phyloP scores from a whole-genome alignment of 2,113 vertebrate genomes.

The Leucoraja erinaceus region DNA sequence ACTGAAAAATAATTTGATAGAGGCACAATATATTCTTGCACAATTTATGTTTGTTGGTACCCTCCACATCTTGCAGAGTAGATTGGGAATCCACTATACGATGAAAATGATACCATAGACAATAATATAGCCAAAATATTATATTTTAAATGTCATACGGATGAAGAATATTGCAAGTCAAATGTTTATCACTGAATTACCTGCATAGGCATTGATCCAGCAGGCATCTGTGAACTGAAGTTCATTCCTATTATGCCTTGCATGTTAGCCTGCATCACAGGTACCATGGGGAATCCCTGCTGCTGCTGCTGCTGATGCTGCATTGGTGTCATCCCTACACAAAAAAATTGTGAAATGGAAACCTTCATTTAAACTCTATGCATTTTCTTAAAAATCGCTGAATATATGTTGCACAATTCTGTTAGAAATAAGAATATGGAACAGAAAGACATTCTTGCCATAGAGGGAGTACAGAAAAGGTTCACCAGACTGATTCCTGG shows the following conservation, averaged over 20 bases:
- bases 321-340: constrained; percentile 79
- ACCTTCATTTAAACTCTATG: background rate
- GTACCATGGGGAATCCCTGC: constrained; percentile 81
- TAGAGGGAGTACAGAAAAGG: too few species aligned
- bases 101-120: background rate
- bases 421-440: background rate
- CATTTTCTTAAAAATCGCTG: background rate
- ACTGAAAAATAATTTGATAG: background rate
- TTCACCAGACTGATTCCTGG: too few species aligned
- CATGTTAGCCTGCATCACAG: constrained; percentile 89
- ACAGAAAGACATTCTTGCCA: too few species aligned
- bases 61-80: background rate
- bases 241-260: constrained; percentile 94
- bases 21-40: too few species aligned
- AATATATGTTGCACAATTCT: background rate
- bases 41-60: background rate
- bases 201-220: constrained; percentile 83
- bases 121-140: background rate
- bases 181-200: constrained; percentile 52
- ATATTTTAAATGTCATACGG: background rate
- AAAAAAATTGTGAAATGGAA: background rate
- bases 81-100: background rate
- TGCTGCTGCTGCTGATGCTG: constrained; percentile 61
- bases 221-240: constrained; percentile 82
- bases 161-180: background rate